phyloP scores from a whole-genome alignment of 2,113 vertebrate genomes.

The Nerophis ophidion region DNA sequence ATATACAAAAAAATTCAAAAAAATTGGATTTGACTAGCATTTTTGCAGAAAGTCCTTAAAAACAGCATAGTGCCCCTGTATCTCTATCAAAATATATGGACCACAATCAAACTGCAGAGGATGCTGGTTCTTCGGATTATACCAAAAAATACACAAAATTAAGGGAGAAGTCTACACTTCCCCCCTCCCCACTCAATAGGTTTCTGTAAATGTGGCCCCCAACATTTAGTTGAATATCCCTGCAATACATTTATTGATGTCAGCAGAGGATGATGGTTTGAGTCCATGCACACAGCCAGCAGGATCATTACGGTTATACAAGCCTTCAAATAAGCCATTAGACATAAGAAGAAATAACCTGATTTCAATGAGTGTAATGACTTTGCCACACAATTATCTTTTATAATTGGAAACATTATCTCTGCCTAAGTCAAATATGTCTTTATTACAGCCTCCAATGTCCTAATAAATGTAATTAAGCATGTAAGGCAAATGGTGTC shows the following conservation, averaged over 20 bases:
- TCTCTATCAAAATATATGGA: no score
- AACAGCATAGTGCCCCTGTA: no score
- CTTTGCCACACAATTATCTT: slow-evolving; percentile 20
- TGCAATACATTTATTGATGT: background rate
- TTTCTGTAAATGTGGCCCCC: no score
- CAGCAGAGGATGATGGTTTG: slow-evolving; percentile 1
- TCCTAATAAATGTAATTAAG: background rate
- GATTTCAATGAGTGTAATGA: slow-evolving; percentile 26
- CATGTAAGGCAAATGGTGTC: background rate
- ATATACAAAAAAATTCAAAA: no score
- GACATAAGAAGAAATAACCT: slow-evolving; percentile 19
- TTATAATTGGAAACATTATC: slow-evolving; percentile 1
- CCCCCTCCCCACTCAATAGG: no score
- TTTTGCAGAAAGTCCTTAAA: no score
- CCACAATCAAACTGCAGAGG: no score
- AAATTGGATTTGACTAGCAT: no score
- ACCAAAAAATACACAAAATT: no score
- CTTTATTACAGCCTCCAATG: background rate
- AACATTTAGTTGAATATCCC: no score
- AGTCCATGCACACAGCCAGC: background rate
- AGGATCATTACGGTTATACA: slow-evolving; percentile 16
- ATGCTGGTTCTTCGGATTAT: no score
- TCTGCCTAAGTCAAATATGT: slow-evolving; percentile 1
- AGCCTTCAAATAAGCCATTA: slow-evolving; percentile 13
- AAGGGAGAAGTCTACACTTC: no score